These are phyloP conservation scores for Nomada fucata DNA, from an alignment of 2,888 invertebrate species.

Conservation along the genomic window DNA sequence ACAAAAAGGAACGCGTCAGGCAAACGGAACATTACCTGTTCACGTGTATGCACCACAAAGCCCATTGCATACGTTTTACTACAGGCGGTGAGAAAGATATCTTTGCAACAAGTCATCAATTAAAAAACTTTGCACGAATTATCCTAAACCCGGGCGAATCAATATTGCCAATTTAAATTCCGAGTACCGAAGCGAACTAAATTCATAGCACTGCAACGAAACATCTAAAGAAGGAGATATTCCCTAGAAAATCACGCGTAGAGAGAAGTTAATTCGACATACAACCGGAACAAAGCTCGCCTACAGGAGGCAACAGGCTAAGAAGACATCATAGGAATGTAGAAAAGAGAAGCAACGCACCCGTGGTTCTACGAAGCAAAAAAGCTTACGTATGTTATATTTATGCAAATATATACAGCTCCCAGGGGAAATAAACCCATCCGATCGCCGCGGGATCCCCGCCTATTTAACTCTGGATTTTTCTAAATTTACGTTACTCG, in stretches of 20 bases:
- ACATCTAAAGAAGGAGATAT: not conserved
- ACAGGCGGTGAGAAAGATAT: not conserved
- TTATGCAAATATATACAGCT: constrained; percentile 24
- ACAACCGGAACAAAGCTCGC: not conserved
- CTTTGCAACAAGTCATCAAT: not conserved
- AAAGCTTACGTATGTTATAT: constrained; percentile 16
- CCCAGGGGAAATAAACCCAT: constrained; percentile 18
- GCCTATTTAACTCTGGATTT: constrained; percentile 9
- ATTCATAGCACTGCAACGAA: not conserved
- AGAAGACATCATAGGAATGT: not conserved
- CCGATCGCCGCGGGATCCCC: constrained; percentile 14
- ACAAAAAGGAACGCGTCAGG: too few species aligned
- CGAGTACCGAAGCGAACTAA: not conserved
- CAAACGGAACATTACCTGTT: too few species aligned
- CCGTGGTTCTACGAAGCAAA: not conserved
- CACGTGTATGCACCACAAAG: too few species aligned
- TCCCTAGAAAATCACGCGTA: not conserved
- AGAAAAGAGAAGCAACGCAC: not conserved
- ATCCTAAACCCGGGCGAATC: not conserved
- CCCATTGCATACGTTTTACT: too few species aligned
- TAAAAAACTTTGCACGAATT: not conserved
- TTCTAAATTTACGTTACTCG: not conserved
- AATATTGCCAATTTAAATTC: not conserved
- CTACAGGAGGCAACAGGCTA: not conserved
- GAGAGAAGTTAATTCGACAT: not conserved